Evolutionary conservation across 1,140 invertebrate species (phyloP), one percentile per base, ranked within the genome.

Genomic region (Hylaeus volcanicus): DNA sequence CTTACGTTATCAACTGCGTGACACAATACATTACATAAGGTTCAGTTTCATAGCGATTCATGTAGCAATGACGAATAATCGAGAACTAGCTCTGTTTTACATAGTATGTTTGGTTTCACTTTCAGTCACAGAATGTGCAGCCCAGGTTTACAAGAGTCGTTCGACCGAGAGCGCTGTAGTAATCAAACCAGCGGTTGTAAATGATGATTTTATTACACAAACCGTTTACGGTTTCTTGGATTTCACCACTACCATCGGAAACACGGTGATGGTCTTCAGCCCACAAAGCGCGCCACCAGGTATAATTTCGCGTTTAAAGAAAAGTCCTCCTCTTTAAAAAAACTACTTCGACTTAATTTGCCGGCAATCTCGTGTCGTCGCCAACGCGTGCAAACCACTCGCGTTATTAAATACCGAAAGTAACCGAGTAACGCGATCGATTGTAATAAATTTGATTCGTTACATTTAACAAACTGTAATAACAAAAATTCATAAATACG

Each of bases 171-270:
- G 75, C 45, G 81, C 72, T 45, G 79, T 48, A 71, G 48, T 69
- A 65, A 56, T 58, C 45, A 88, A 89, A 51, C 78, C 87, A 48
- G 79, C 88, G 14, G 61, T 81, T 60, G 66, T 66, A 37, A 88
- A 90, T 60, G 88, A 91, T 84, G 89, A 92, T 14, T 94, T 94
- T 79, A 93, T 95, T 60, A 96, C 96, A 37, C 97, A 97, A 92
- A 98, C 97, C 1, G 97, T 98, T n/a, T 97, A 98, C 87, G 97
- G 97, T 14, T 98, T 98, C 91, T 93, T 97, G 51, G 97, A 98
- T 92, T 98, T 98, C 89, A 97, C 96, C 4, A 98, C 97, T 0
- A 98, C 97, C 0, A 97, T 98, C 85, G 97, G 96, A 58, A 97
- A 97, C 87, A 98, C 97, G 9, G 96, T 98, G 37, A 98, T 98